Evolutionary conservation across 1,140 invertebrate species (phyloP), one percentile per base, ranked within the genome.

Genomic region (Thaumetopoea pityocampa): DNA sequence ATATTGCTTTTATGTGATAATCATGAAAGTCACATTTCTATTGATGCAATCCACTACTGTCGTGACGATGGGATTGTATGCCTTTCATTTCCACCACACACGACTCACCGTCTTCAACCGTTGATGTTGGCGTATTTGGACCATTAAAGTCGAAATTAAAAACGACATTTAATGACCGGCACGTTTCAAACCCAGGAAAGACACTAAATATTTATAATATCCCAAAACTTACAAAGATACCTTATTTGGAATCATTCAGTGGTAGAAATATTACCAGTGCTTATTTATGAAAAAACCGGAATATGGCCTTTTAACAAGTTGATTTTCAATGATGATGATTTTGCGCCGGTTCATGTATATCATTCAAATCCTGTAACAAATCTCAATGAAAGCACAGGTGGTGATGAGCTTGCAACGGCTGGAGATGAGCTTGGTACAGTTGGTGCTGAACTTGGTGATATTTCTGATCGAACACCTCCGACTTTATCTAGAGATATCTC

Each of bases 101-200:
- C 62, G 7, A 49, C 43, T 10, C 55, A 66, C 36, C 68, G 70
- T 43, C 42, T 87, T 4, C 84, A 87, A 49, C 84, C 78, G 7
- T 48, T 86, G 78, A 85, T 51, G 44, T 64, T 5, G 55, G 64
- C 11, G 70, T 86, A 10, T 80, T 73, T 50, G 76, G 69, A 3
- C 71, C 80, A 14, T 82, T 85, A 15, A 86, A 85, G 42, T 37
- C 27, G 0, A 65, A 73, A 51, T 64, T 73, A 18, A 69, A 71
- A 16, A 34, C 37, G 14, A 73, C 50, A 8, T 56, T 53, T 12
- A 65, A 69, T 35, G 41, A 63, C 35, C 74, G 78, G 82, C 54
- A 82, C 42, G 34, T 62, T 12, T 46, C 20, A 30, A 68, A 86
- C 47, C 64, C 69, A 23, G 82, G 78, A 4, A 79, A 74, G 29